Conservation (phyloP, 2,797 vertebrate genomes). For the Strix occidentalis region DNA sequence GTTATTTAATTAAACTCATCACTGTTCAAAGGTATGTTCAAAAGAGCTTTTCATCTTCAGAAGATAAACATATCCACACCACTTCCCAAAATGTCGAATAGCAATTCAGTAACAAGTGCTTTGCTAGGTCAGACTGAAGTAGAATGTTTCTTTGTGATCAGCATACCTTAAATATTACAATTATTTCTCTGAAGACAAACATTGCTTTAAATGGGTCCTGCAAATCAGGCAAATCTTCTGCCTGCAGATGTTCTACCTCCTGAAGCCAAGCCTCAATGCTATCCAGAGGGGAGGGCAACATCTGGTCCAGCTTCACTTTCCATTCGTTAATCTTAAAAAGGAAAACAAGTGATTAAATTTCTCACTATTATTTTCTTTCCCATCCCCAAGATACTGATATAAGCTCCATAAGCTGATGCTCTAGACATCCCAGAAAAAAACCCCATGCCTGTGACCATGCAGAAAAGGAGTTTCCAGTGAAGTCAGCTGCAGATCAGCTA, state of each 20-base stretch:
- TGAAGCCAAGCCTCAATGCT: conserved; percentile 84
- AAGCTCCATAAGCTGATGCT: background rate
- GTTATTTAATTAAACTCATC: conserved; percentile 20
- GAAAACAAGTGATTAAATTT: background rate
- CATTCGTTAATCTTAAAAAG: conserved; percentile 81
- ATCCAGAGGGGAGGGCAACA: conserved; percentile 82
- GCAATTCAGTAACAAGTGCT: conserved; percentile 7
- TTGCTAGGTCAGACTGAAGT: background rate
- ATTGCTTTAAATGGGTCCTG: conserved; percentile 78
- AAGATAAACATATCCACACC: conserved; percentile 22
- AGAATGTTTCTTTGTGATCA: background rate
- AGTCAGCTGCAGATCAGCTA: background rate
- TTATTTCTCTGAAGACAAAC: conserved; percentile 78
- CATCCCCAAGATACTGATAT: background rate
- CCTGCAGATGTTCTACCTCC: conserved; percentile 77
- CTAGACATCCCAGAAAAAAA: background rate
- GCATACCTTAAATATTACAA: conserved; percentile 84
- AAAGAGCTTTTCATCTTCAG: conserved; percentile 33
- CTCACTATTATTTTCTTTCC: background rate
- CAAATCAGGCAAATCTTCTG: conserved; percentile 76
- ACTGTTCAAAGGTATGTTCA: conserved; percentile 37
- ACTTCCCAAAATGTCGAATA: conserved; percentile 22
- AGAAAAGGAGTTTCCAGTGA: background rate
- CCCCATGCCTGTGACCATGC: background rate
- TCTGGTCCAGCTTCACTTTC: conserved; percentile 80